Evolutionary conservation across 2,113 vertebrate genomes (phyloP).

Genomic region (Eonycteris spelaea): DNA sequence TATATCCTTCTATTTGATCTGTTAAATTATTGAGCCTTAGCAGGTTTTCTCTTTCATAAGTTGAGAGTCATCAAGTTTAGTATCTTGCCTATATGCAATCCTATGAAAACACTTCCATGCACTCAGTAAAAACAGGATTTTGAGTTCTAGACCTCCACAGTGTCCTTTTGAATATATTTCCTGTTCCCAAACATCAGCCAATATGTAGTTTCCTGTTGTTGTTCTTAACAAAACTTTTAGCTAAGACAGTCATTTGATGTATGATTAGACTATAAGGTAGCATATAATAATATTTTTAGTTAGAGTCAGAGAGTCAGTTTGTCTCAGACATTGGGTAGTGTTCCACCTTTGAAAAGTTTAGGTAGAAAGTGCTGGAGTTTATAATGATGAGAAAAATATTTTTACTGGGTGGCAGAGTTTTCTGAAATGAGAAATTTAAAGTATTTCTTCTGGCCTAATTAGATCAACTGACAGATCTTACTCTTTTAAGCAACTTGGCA

Average conservation of each 20-base stretch:
- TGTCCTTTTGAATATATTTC: conserved; percentile 60
- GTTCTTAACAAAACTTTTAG: conserved; percentile 43
- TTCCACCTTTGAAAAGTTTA: conserved; percentile 21
- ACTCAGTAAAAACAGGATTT: conserved; percentile 60
- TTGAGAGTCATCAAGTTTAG: neutral
- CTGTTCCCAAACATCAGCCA: conserved; percentile 52
- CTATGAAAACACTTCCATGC: neutral
- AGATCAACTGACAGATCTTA: neutral
- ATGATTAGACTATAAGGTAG: neutral
- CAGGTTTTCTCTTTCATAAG: neutral
- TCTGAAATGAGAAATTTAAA: conserved; percentile 40
- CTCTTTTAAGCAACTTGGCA: conserved; percentile 18
- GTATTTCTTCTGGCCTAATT: neutral
- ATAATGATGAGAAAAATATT: conserved; percentile 12
- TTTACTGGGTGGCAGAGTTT: neutral
- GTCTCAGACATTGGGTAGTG: neutral
- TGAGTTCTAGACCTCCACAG: conserved; percentile 6
- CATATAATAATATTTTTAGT: conserved; percentile 43
- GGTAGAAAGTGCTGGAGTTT: neutral
- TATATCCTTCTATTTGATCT: neutral
- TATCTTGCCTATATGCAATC: neutral
- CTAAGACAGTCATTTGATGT: neutral
- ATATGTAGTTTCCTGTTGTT: conserved; percentile 66
- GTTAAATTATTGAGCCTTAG: neutral
- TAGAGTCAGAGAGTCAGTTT: neutral